These are phyloP conservation scores for Diplogasteroides magnus DNA, from an alignment of 1,140 invertebrate genomes.

Conservation along the genomic window DNA sequence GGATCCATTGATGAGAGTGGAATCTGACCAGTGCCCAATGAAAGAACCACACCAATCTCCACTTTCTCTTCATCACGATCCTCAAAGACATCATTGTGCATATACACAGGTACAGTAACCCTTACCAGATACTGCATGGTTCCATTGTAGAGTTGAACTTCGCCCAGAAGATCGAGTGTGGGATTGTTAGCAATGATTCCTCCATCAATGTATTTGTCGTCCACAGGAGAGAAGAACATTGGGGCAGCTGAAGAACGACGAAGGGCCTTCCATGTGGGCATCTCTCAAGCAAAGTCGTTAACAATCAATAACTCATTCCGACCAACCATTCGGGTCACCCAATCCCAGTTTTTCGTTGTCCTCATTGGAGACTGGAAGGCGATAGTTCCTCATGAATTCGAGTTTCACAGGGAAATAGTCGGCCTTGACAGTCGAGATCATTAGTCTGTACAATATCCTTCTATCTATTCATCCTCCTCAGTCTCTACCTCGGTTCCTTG, in stretches of 20 bases:
- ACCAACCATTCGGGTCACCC: slow-evolving; percentile 6
- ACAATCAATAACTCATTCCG: too few relatives aligned
- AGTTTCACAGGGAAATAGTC: slow-evolving; percentile 86
- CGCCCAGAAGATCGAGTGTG: slow-evolving; percentile 83
- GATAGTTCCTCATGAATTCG: slow-evolving; percentile 88
- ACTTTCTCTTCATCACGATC: slow-evolving; percentile 7
- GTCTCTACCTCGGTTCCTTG: slow-evolving; percentile 67
- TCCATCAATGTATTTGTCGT: slow-evolving; percentile 80
- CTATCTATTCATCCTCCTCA: too few relatives aligned
- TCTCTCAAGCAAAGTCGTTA: slow-evolving; percentile 33
- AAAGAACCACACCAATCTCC: slow-evolving; percentile 21
- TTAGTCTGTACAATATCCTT: too few relatives aligned
- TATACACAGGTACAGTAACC: too few relatives aligned
- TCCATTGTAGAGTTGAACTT: slow-evolving; percentile 81
- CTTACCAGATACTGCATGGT: slow-evolving; percentile 57
- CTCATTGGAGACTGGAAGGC: slow-evolving; percentile 60
- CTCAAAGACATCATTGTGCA: too few relatives aligned
- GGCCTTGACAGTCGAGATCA: slow-evolving; percentile 83
- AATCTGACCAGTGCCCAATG: slow-evolving; percentile 48
- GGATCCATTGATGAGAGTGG: slow-evolving; percentile 44
- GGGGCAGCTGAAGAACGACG: slow-evolving; percentile 35
- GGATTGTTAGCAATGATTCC: slow-evolving; percentile 95
- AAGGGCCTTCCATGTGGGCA: slow-evolving; percentile 39
- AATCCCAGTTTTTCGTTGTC: slow-evolving; percentile 27
- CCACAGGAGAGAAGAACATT: slow-evolving; percentile 52